Percentiles rank a stretch among this genome's conserved stretches.
Conservation (phyloP, 2,113 vertebrate species). For the Hydropotes inermis region DNA sequence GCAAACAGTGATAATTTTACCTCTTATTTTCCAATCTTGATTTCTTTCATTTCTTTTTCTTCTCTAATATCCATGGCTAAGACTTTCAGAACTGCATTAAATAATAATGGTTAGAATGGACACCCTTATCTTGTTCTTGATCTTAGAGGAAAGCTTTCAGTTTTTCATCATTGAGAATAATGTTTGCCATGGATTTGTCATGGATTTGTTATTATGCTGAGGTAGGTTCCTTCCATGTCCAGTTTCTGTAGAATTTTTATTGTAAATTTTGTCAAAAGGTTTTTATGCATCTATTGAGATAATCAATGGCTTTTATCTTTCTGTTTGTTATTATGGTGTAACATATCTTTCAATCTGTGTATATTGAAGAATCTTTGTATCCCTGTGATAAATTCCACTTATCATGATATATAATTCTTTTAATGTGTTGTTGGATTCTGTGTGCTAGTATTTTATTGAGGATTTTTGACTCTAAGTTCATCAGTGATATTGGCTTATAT, state of each 20-base stretch:
- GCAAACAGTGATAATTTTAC: neutral
- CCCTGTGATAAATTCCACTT: neutral
- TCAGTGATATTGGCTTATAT: neutral
- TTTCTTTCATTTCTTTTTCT: neutral
- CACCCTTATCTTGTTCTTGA: neutral
- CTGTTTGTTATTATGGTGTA: neutral
- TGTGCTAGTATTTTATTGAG: neutral
- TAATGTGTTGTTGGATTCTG: neutral
- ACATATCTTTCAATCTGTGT: neutral
- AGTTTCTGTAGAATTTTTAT: neutral
- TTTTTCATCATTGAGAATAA: neutral
- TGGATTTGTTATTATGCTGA: neutral
- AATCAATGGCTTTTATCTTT: neutral
- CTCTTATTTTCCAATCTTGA: neutral
- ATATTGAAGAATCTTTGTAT: neutral
- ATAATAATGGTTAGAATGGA: neutral
- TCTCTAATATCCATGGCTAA: neutral
- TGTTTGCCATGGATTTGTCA: neutral
- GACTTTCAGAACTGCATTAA: neutral
- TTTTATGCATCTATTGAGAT: neutral
- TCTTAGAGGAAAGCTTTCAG: neutral
- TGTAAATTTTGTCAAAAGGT: neutral
- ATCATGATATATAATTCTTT: neutral
- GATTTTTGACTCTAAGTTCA: neutral
- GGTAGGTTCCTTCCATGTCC: neutral